Conservation (phyloP, 1,140 invertebrate species). For the Microvelia longipes region DNA sequence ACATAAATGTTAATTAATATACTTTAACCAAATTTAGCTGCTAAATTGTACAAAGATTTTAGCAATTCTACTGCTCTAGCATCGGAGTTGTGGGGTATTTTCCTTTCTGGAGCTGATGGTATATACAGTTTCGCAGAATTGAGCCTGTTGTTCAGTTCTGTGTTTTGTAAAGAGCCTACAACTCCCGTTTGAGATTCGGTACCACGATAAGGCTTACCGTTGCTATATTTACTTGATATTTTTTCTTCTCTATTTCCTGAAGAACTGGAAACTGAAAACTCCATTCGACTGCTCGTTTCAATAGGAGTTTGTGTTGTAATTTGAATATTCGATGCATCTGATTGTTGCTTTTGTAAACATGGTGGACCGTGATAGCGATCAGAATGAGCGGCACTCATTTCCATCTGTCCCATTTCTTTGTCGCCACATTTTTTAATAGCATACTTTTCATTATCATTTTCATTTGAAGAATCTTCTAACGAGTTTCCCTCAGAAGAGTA, state of each 20-base stretch:
- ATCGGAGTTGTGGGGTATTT: conserved; percentile 36
- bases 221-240: not conserved
- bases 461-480: conserved; percentile 2
- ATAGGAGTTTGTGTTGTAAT: not conserved
- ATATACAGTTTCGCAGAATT: conserved; percentile 14
- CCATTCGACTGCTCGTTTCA: not conserved
- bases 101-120: conserved; percentile 13
- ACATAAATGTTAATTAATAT: not conserved
- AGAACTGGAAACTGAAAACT: not conserved
- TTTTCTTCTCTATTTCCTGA: not conserved
- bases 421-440: not conserved
- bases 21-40: conserved; percentile 54
- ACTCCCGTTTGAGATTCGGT: conserved; percentile 9
- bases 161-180: conserved; percentile 19
- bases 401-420: not conserved
- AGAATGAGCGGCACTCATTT: not conserved
- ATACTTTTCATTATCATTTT: not conserved
- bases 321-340: not conserved
- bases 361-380: not conserved
- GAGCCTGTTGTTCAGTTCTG: conserved; percentile 13
- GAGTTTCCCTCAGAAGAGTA: conserved; percentile 17
- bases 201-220: conserved; percentile 18
- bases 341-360: not conserved
- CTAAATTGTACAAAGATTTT: conserved; percentile 63
- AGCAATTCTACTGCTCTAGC: conserved; percentile 60